Percentiles rank a stretch among this genome's conserved stretches.
phyloP scores from a whole-genome alignment of 1,140 invertebrate genomes.

The Odontomachus brunneus region DNA sequence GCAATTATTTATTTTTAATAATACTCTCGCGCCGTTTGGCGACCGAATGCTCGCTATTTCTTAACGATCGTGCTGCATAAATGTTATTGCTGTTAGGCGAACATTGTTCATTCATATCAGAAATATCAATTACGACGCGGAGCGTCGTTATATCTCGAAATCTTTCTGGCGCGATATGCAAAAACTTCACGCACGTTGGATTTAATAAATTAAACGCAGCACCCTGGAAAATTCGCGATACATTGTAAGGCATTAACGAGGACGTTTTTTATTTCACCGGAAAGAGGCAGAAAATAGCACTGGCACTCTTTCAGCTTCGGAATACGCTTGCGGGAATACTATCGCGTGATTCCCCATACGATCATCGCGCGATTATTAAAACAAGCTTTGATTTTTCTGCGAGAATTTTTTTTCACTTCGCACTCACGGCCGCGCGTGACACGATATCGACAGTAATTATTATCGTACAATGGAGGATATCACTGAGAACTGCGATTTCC shows the following conservation, averaged over 20 bases:
- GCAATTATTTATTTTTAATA: background rate
- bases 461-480: background rate
- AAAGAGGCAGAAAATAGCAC: background rate
- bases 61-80: background rate
- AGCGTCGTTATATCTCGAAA: background rate
- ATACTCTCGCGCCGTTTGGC: background rate
- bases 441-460: constrained; percentile 10
- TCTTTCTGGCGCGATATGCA: background rate
- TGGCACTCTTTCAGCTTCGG: background rate
- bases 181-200: background rate
- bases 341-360: constrained; percentile 36
- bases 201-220: constrained; percentile 30
- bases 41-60: constrained; percentile 1
- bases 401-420: constrained; percentile 10
- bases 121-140: background rate
- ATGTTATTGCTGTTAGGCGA: background rate
- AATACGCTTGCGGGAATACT: background rate
- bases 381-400: constrained; percentile 38
- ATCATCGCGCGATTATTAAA: constrained; percentile 46
- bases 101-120: background rate
- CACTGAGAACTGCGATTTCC: background rate
- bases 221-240: background rate
- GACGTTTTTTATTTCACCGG: constrained; percentile 39
- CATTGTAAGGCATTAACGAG: constrained; percentile 29
- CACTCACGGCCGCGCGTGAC: background rate